Evolutionary conservation across 2,888 invertebrate genomes (phyloP), one percentile per base, ranked within the genome.

Genomic region (Leptinotarsa rubiginosa): DNA sequence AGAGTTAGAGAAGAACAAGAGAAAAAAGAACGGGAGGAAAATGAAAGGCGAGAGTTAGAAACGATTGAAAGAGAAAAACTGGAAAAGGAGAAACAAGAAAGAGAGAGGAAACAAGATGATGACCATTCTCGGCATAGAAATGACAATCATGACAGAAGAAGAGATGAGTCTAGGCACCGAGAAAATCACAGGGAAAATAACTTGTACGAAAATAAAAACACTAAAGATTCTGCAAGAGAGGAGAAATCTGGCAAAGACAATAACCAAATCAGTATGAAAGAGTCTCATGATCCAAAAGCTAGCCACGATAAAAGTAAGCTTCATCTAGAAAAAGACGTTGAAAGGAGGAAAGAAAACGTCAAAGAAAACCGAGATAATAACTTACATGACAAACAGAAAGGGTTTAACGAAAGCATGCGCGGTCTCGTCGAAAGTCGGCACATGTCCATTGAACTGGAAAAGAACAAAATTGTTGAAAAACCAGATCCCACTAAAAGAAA

Each of bases 81-180:
- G 64, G 70, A 80, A 75, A 75, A 77, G 49, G 88, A 88, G 31
- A 86, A 85, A 76, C 68, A 70, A 20, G 81, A 79, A 65, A 77
- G 72, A 87, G 64, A 89, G 86, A 78, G 78, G 77, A 87, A 86
- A 77, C 84, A 85, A 47, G 87, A 88, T 16, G 87, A 87, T 0
- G 86, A 81, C 77, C 81, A 79, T n/a, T 65, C 62, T 72, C 72
- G 85, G 79, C 81, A 84, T 80, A 87, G 87, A 85, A 85, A 87
- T 71, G 86, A 87, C 85, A 87, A 87, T 85, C 86, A 87, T 77
- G 84, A 87, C 59, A 85, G 87, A 78, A 87, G 88, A 56, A 89
- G 89, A 83, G 90, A 91, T 73, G 89, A 89, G 79, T 88, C 90
- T 77, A 79, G 88, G 83, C 90, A 89, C 87, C 84, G 87, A 89